phyloP scores from a whole-genome alignment of 2,797 vertebrate species.

The Myotis findleyi region DNA sequence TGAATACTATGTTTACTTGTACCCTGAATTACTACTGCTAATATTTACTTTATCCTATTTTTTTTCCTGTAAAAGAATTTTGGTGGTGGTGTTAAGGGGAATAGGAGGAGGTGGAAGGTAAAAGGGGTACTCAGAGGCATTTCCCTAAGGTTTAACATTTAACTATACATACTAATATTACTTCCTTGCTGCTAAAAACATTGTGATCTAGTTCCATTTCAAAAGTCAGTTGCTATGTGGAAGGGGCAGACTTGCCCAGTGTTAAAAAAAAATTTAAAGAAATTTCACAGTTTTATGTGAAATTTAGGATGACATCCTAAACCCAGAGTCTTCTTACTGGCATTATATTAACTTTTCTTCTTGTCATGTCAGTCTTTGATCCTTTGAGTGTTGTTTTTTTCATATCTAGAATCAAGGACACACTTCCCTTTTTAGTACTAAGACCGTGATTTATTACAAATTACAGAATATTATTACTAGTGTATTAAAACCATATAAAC shows the following conservation, averaged over 20 bases:
- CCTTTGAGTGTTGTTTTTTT: background rate
- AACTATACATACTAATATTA: background rate
- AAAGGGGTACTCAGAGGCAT: background rate
- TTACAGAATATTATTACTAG: background rate
- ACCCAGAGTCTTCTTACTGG: background rate
- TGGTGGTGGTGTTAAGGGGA: background rate
- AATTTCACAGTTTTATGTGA: background rate
- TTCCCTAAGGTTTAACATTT: background rate
- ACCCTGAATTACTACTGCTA: background rate
- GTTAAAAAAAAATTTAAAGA: background rate
- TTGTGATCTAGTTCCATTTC: background rate
- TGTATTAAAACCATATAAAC: slow-evolving; percentile 7
- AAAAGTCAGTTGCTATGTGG: background rate
- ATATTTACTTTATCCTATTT: background rate
- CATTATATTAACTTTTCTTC: background rate
- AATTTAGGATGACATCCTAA: background rate
- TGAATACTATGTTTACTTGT: background rate
- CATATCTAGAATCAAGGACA: slow-evolving; percentile 16
- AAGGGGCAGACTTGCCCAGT: background rate
- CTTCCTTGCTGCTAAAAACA: background rate
- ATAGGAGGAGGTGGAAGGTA: background rate
- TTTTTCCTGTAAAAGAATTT: background rate
- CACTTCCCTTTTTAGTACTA: background rate
- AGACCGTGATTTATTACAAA: background rate
- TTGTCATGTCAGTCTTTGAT: background rate